Evolutionary conservation across 2,888 invertebrate species (phyloP).

Genomic region (Alcis repandata): DNA sequence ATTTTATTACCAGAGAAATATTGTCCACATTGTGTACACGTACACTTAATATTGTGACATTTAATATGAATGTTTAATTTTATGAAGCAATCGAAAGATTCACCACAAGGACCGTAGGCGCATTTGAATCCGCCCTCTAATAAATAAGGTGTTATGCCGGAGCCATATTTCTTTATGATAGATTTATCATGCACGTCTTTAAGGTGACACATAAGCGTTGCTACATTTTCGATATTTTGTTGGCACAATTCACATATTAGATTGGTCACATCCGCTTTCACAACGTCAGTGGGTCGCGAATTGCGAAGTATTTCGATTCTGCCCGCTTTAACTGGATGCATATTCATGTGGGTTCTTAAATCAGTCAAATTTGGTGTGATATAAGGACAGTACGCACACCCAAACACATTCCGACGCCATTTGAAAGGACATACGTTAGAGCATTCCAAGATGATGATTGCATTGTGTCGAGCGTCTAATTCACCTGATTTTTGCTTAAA

Average conservation of each 20-base stretch:
- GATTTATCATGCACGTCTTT: slow-evolving; percentile 61
- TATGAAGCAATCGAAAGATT: slow-evolving; percentile 68
- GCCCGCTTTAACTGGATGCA: slow-evolving; percentile 59
- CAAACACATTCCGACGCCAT: slow-evolving; percentile 71
- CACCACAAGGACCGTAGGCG: slow-evolving; percentile 58
- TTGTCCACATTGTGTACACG: slow-evolving; percentile 72
- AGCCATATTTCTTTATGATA: slow-evolving; percentile 58
- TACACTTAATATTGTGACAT: slow-evolving; percentile 71
- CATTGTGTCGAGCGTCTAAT: slow-evolving; percentile 66
- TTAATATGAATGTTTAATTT: slow-evolving; percentile 77
- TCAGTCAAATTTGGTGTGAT: slow-evolving; percentile 67
- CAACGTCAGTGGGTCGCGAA: neutral
- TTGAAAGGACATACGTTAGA: slow-evolving; percentile 78
- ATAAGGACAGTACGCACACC: slow-evolving; percentile 66
- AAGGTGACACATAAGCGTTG: slow-evolving; percentile 68
- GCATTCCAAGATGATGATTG: slow-evolving; percentile 71
- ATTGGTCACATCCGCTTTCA: slow-evolving; percentile 71
- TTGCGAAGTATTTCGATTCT: slow-evolving; percentile 23
- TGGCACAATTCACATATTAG: slow-evolving; percentile 63
- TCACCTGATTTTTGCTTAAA: neutral
- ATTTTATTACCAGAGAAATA: slow-evolving; percentile 17
- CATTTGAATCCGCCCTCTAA: slow-evolving; percentile 64
- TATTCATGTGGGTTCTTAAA: slow-evolving; percentile 61
- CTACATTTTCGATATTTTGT: slow-evolving; percentile 53
- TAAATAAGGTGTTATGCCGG: slow-evolving; percentile 70